phyloP scores from a whole-genome alignment of 2,888 invertebrate species.

The Eilema depressum region DNA sequence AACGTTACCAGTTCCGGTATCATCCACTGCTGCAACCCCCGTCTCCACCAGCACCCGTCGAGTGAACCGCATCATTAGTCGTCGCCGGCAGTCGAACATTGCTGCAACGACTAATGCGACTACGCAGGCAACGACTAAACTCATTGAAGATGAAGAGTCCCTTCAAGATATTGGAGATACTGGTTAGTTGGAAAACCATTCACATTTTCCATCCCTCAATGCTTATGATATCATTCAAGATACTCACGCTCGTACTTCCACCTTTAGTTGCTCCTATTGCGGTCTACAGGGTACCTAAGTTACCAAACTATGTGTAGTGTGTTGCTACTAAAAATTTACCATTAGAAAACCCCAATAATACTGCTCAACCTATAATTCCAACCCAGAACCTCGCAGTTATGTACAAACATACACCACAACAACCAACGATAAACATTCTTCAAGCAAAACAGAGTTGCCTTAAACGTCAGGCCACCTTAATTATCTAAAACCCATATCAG shows the following conservation, averaged over 20 bases:
- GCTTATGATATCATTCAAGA: no score
- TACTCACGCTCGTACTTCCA: not conserved
- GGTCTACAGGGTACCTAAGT: not conserved
- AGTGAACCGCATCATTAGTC: conserved; percentile 73
- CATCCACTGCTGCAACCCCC: conserved; percentile 39
- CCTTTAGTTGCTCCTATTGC: not conserved
- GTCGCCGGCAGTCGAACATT: conserved; percentile 62
- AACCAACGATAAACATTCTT: not conserved
- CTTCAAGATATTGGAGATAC: conserved; percentile 75
- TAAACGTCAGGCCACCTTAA: no score
- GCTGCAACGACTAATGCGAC: conserved; percentile 52
- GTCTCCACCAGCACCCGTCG: conserved; percentile 58
- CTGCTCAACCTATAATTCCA: not conserved
- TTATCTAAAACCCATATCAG: not conserved
- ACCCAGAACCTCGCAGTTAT: not conserved
- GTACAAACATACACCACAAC: not conserved
- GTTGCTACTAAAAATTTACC: not conserved
- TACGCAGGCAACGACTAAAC: conserved; percentile 38
- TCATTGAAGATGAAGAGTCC: conserved; percentile 70
- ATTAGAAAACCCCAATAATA: not conserved
- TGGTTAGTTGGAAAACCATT: conserved; percentile 54
- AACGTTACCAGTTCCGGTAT: conserved; percentile 28
- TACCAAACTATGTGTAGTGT: not conserved
- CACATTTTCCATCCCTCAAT: not conserved
- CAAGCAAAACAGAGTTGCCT: no score